These are phyloP conservation scores for Apotomis betuletana DNA, from an alignment of 2,888 invertebrate genomes.

Conservation along the genomic window DNA sequence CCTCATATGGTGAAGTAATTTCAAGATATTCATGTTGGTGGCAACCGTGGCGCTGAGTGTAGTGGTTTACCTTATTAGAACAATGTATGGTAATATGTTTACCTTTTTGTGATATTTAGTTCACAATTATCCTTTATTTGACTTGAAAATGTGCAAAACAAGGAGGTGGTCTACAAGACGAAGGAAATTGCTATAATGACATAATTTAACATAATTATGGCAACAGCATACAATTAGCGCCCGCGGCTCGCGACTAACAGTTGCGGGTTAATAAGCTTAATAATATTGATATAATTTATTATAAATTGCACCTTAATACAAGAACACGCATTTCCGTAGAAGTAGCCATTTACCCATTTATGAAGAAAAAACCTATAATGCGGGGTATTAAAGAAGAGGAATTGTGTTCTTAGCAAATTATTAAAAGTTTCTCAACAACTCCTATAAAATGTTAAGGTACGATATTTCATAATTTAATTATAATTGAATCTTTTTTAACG, in stretches of 20 bases:
- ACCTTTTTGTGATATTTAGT: constrained; percentile 18
- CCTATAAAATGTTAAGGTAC: too few relatives aligned
- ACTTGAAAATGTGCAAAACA: constrained; percentile 22
- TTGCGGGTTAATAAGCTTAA: background rate
- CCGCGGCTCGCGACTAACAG: background rate
- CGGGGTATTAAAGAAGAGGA: background rate
- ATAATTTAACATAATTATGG: constrained; percentile 35
- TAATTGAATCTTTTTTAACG: too few relatives aligned
- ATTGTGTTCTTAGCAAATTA: background rate
- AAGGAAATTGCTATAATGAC: constrained; percentile 29
- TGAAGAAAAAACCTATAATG: background rate
- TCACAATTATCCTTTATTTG: constrained; percentile 28
- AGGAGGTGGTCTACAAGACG: background rate
- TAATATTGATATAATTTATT: constrained; percentile 29
- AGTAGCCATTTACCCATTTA: background rate
- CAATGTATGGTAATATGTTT: background rate
- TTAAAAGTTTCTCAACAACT: too few relatives aligned
- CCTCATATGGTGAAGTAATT: background rate
- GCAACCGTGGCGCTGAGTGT: too few relatives aligned
- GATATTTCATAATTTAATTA: too few relatives aligned
- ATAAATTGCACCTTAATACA: constrained; percentile 21
- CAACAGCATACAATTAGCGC: constrained; percentile 25
- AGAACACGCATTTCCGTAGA: background rate
- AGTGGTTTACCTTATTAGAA: background rate
- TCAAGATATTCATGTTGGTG: background rate